Evolutionary conservation across 2,113 vertebrate species (phyloP), one percentile per base, ranked within the genome.

Genomic region (Pardalotus punctatus): DNA sequence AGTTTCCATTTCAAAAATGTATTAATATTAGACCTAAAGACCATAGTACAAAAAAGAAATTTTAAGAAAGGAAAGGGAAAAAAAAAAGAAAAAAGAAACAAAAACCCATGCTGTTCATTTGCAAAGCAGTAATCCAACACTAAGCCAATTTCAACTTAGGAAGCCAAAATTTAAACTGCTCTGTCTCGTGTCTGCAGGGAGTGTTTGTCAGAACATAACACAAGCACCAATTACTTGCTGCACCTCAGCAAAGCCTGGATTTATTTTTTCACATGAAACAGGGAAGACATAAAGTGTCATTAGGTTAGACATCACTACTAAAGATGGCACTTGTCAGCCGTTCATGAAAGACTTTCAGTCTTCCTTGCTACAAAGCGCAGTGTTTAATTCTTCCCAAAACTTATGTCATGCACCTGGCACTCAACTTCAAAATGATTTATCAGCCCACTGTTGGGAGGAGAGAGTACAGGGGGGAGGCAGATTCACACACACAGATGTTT

Each of bases 1-100:
- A 95, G 95, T 97, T 98, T 98, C 96, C 96, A 97, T 96, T 98
- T 96, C 96, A 89, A 97, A 98, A 97, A 91, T 54, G 20, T 97
- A 97, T 98, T 98, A 95, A 97, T 98, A 96, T 97, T 94, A 96
- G 86, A 98, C 89, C 97, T 96, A 93, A 95, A 97, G 96, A 95
- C 82, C 82, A 91, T 64, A 94, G 88, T 4, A 95, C 85, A 25
- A 28, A 24, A 28, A 62, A 2, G 4, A n/a, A 22, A 9, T 45
- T 19, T 31, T 36, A 18, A 4, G 11, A 8, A 25, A 15, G 36
- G 33, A 64, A 4, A 27, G 38, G 38, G 3, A 2, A 10, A 14
- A 4, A 3, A 17, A 13, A 16, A 7, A 23, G 9, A 36, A 31
- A 14, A 27, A 40, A 6, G 2, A 27, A 15, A 43, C 35, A 40